Evolutionary conservation across 2,888 invertebrate species (phyloP).

Genomic region (Volucella zonaria): DNA sequence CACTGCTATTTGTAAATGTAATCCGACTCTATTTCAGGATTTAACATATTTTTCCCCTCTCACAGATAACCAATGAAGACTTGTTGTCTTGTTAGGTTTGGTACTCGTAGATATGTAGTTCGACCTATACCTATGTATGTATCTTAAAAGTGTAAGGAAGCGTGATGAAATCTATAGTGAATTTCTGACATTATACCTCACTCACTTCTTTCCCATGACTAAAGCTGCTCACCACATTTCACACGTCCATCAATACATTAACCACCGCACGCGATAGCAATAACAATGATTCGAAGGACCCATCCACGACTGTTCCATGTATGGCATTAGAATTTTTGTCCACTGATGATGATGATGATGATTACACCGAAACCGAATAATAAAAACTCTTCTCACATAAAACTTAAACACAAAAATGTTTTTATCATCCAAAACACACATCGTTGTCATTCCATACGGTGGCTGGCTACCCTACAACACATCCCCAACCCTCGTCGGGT

Average conservation of each 20-base stretch:
- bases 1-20: too few species aligned
- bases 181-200: too few species aligned
- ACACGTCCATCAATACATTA: slow-evolving; percentile 44
- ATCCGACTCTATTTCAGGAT: too few species aligned
- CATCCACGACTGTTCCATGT: slow-evolving; percentile 28
- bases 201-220: too few species aligned
- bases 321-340: slow-evolving; percentile 37
- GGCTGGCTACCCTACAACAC: slow-evolving; percentile 13
- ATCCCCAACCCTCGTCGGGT: slow-evolving; percentile 9
- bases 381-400: slow-evolving; percentile 38
- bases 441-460: slow-evolving; percentile 66
- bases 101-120: too few species aligned
- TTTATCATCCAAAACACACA: slow-evolving; percentile 64
- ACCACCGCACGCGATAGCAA: slow-evolving; percentile 57
- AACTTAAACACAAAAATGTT: slow-evolving; percentile 57
- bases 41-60: too few species aligned
- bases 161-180: too few species aligned
- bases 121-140: too few species aligned
- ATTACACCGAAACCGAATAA: slow-evolving; percentile 29
- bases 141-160: too few species aligned
- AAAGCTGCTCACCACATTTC: slow-evolving; percentile 15
- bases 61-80: too few species aligned
- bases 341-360: slow-evolving; percentile 53
- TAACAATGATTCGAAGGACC: slow-evolving; percentile 48
- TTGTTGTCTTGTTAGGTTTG: too few species aligned